Percentiles rank a stretch among this genome's conserved stretches.
Evolutionary conservation across 2,113 vertebrate species (phyloP).

Genomic region (Sinocyclocheilus anshuiensis): DNA sequence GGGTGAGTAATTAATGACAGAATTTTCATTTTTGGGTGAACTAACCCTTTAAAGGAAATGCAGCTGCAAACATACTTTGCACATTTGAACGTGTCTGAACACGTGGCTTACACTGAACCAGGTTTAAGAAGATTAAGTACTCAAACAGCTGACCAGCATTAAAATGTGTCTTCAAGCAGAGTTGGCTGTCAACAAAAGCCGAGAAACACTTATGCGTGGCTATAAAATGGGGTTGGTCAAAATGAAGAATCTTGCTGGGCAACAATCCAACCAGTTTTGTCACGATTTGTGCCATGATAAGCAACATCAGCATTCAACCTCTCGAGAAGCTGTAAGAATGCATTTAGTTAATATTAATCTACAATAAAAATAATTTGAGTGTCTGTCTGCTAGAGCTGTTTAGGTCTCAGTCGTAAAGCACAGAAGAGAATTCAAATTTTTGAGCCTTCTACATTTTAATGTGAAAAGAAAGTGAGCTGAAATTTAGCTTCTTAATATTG

Average conservation of each 20-base stretch:
- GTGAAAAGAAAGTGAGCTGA: not conserved
- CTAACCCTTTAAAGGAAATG: not conserved
- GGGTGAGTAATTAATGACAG: no score
- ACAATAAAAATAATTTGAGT: no score
- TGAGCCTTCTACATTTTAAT: not conserved
- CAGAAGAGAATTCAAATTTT: not conserved
- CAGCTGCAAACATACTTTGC: not conserved
- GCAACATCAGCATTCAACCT: not conserved
- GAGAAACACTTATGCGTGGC: not conserved
- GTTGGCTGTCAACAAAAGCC: no score
- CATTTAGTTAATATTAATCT: not conserved
- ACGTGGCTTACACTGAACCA: not conserved
- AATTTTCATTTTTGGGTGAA: no score
- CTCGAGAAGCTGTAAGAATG: not conserved
- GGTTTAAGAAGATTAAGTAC: not conserved
- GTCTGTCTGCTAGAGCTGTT: not conserved
- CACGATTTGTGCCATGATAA: not conserved
- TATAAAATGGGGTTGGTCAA: not conserved
- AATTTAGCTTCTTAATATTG: not conserved
- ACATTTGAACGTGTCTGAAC: not conserved
- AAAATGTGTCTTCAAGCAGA: not conserved
- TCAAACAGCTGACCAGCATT: not conserved
- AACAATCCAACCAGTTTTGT: conserved; percentile 3
- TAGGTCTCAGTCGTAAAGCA: not conserved
- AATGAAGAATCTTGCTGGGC: not conserved